A percentile compares a stretch with the other conserved stretches of the same genome.
phyloP scores from a whole-genome alignment of 2,113 vertebrate species.

The Cairina moschata region DNA sequence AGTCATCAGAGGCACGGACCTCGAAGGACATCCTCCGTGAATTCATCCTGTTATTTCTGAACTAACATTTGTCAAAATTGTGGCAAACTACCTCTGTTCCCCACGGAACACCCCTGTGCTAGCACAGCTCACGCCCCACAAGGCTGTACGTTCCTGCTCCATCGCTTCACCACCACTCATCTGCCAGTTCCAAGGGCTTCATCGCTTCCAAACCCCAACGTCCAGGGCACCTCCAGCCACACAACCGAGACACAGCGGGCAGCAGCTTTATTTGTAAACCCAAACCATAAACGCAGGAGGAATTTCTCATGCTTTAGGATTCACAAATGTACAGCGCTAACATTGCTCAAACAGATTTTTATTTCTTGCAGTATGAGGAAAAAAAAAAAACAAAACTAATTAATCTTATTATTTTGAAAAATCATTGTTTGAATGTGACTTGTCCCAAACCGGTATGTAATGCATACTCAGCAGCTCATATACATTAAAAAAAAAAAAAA shows the following conservation, averaged over 20 bases:
- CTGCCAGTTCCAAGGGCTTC: rapidly evolving
- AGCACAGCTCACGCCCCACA: rapidly evolving
- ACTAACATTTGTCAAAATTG: rapidly evolving
- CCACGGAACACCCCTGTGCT: background rate
- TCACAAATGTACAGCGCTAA: background rate
- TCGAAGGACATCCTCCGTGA: background rate
- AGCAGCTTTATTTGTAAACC: rapidly evolving
- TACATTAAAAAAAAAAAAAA: background rate
- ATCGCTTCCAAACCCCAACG: rapidly evolving
- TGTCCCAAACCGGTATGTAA: background rate
- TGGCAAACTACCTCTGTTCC: rapidly evolving
- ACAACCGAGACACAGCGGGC: rapidly evolving
- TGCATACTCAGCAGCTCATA: background rate
- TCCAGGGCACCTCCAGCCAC: background rate
- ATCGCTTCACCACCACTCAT: rapidly evolving
- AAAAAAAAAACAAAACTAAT: background rate
- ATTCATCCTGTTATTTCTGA: background rate
- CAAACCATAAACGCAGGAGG: rapidly evolving
- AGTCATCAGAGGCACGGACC: rapidly evolving
- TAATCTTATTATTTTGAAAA: background rate
- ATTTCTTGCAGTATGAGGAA: background rate
- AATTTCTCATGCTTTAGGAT: rapidly evolving
- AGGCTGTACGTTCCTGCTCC: rapidly evolving
- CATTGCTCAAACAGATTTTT: background rate
- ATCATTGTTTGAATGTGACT: rapidly evolving